Base-by-base conservation (phyloP, 2,797 vertebrate genomes). In the Crossoptilon crossoptilon region DNA sequence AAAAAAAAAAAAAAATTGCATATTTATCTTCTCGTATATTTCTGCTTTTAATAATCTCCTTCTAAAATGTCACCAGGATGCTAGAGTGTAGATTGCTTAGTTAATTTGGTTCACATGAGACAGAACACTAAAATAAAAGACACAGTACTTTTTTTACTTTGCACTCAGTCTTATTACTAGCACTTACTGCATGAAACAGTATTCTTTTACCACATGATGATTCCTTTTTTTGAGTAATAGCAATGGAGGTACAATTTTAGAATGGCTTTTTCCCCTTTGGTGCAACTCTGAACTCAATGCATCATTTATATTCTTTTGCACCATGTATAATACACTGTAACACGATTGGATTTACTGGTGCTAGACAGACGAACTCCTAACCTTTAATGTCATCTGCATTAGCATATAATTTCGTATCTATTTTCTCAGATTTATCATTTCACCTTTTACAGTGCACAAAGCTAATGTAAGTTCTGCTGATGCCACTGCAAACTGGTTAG, bases 351-450 rank as follows among this genome's bases (percentile, higher is more conserved):
- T 96, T 96, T 96, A 95, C 91, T 92, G 93, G 93, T 86, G 80
- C 94, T 92, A 96, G 94, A 93, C 90, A 94, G 93, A 88, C 2
- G 31, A 94, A 96, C 92, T 92, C 67, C 80, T 95, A 95, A 95
- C 96, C 95, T 95, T 96, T 96, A 95, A 96, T 95, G 96, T 95
- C 96, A 95, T 88, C 43, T 83, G 78, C 86, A 96, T 97, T 96
- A 96, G 95, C 95, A 96, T 95, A 96, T 92, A 93, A 97, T 97
- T 96, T 96, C 91, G 85, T 94, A 94, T 95, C 94, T 96, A 93
- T 96, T 96, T 96, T 93, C 95, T 95, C 81, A 94, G 94, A 96
- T 97, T 97, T 96, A 96, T 95, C 93, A 96, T 97, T 94, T 95
- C 95, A 96, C 95, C 94, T 96, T 96, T 96, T 80, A 82, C 80